A percentile compares a stretch with the other conserved stretches of the same genome.
Conservation (phyloP, 1,140 invertebrate species). For the Periplaneta americana region DNA sequence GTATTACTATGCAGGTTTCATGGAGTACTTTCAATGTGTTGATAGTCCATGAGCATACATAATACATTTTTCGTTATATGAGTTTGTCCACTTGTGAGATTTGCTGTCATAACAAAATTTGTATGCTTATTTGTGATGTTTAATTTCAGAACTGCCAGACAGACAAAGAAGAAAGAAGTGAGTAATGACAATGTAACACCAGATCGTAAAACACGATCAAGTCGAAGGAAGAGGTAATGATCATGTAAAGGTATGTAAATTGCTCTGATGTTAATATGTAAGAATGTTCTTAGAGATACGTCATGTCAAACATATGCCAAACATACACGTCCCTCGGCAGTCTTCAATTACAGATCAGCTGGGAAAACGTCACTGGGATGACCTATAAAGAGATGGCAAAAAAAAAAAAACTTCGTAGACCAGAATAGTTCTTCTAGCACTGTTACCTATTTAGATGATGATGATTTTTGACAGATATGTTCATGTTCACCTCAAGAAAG, state of each 20-base stretch:
- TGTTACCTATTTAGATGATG: not conserved
- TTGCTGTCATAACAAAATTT: not conserved
- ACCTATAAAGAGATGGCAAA: no score
- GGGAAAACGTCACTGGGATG: no score
- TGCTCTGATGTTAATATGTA: not conserved
- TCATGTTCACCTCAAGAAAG: no score
- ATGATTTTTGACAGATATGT: no score
- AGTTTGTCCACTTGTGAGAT: not conserved
- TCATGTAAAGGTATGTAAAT: not conserved
- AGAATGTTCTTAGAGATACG: no score
- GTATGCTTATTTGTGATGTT: not conserved
- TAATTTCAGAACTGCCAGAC: not conserved
- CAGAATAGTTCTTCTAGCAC: not conserved
- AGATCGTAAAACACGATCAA: not conserved
- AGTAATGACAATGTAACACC: not conserved
- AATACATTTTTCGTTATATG: not conserved
- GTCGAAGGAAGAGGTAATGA: not conserved
- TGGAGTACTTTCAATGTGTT: not conserved
- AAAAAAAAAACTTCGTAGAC: no score
- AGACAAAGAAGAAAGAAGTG: not conserved
- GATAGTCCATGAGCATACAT: not conserved
- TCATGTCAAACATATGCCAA: not conserved
- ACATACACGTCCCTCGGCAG: not conserved
- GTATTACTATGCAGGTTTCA: not conserved
- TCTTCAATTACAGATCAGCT: not conserved